A percentile compares a stretch with the other conserved stretches of the same genome.
Conservation (phyloP, 2,888 invertebrate genomes). For the Leucophenga maculata region DNA sequence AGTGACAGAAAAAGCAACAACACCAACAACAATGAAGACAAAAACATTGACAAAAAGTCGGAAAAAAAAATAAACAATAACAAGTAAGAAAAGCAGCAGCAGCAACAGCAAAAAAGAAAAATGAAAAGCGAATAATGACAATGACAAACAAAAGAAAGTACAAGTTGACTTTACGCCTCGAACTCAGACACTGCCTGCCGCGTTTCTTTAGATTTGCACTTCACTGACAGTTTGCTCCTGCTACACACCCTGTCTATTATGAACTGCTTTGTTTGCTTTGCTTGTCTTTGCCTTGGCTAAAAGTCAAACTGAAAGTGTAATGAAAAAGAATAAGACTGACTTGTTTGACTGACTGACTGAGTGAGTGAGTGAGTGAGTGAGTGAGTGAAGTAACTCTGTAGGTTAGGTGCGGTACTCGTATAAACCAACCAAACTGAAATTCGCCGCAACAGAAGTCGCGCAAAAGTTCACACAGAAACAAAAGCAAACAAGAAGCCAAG, state of each 20-base stretch:
- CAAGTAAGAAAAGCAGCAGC: not conserved
- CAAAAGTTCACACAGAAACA: not conserved
- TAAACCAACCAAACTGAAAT: not conserved
- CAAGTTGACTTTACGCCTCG: constrained; percentile 20
- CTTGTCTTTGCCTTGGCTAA: not conserved
- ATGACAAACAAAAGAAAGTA: constrained; percentile 8
- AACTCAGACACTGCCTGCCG: not conserved
- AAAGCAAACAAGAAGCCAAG: not conserved
- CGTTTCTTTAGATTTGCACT: not conserved
- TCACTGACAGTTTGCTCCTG: not conserved
- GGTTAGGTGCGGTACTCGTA: no score
- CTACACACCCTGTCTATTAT: not conserved
- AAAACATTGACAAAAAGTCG: no score
- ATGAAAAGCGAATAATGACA: not conserved
- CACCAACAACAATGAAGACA: not conserved
- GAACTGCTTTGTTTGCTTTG: constrained; percentile 7
- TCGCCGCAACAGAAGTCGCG: not conserved
- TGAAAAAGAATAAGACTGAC: not conserved
- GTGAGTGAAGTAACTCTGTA: no score
- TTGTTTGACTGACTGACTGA: no score
- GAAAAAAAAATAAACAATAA: no score
- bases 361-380: not conserved
- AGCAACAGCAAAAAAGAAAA: not conserved
- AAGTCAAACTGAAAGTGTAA: constrained; percentile 20
- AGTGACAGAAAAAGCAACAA: not conserved